These are phyloP conservation scores for Oeneis ivallda DNA, from an alignment of 2,888 invertebrate genomes.

Conservation along the genomic window DNA sequence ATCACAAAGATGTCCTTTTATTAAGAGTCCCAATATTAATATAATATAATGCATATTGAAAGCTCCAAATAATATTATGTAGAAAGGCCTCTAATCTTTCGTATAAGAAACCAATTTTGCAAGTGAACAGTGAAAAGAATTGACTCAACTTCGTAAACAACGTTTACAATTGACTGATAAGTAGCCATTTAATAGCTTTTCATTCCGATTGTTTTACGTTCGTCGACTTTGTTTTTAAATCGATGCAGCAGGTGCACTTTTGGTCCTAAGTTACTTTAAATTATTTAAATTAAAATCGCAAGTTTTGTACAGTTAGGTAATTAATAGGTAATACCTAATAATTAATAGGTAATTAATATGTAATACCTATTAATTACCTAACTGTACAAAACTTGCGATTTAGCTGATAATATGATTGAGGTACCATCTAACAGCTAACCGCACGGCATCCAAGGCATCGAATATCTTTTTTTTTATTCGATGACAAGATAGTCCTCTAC, in stretches of 20 bases:
- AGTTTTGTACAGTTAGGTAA: no score
- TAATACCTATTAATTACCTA: no score
- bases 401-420: no score
- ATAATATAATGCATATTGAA: background rate
- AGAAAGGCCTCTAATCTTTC: background rate
- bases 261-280: no score
- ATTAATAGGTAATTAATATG: no score
- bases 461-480: no score
- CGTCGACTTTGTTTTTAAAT: background rate
- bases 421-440: no score
- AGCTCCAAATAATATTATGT: background rate
- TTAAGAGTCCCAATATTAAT: constrained; percentile 45
- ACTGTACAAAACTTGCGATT: no score
- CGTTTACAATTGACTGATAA: constrained; percentile 1
- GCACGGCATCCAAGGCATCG: no score
- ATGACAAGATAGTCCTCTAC: no score
- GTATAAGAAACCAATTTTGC: background rate
- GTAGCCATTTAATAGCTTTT: background rate
- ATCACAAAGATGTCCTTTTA: constrained; percentile 44
- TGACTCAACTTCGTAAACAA: constrained; percentile 15
- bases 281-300: no score
- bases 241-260: background rate
- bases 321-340: no score
- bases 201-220: constrained; percentile 1
- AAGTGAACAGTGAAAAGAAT: background rate